Evolutionary conservation across 1,140 invertebrate species (phyloP).

Genomic region (Caenorhabditis brenneri): DNA sequence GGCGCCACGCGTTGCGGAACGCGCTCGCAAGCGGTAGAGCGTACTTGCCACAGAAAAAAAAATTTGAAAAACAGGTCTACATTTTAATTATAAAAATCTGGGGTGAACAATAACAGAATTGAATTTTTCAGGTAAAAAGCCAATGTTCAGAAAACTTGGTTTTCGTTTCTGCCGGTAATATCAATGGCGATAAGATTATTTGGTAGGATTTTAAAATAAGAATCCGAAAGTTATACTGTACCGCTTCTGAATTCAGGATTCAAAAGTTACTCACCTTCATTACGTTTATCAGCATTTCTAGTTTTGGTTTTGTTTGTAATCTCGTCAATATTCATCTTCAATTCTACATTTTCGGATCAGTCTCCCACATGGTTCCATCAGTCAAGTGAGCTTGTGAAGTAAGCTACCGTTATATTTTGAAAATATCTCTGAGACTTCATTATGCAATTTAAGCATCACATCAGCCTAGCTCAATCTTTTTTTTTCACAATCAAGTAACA

Average conservation of each 20-base stretch:
- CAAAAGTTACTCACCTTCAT: too few relatives aligned
- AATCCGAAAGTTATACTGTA: not conserved
- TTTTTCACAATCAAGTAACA: not conserved
- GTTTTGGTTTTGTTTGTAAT: not conserved
- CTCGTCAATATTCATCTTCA: not conserved
- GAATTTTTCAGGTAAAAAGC: not conserved
- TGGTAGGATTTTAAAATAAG: not conserved
- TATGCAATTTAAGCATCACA: too few relatives aligned
- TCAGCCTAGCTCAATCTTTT: too few relatives aligned
- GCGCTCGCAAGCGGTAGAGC: not conserved
- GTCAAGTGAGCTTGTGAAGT: not conserved
- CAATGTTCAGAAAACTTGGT: not conserved
- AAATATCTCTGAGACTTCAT: too few relatives aligned
- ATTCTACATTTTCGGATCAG: not conserved
- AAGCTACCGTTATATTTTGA: too few relatives aligned
- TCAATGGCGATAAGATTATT: not conserved
- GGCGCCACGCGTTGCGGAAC: constrained; percentile 17
- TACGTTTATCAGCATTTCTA: not conserved
- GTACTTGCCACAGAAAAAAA: not conserved
- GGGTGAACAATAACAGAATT: too few relatives aligned
- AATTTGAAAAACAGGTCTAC: not conserved
- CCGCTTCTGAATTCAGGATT: not conserved
- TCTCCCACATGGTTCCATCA: not conserved
- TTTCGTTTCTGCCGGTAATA: not conserved
- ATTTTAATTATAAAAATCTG: too few relatives aligned